phyloP scores from a whole-genome alignment of 2,797 vertebrate genomes.

The Etheostoma nigrum region DNA sequence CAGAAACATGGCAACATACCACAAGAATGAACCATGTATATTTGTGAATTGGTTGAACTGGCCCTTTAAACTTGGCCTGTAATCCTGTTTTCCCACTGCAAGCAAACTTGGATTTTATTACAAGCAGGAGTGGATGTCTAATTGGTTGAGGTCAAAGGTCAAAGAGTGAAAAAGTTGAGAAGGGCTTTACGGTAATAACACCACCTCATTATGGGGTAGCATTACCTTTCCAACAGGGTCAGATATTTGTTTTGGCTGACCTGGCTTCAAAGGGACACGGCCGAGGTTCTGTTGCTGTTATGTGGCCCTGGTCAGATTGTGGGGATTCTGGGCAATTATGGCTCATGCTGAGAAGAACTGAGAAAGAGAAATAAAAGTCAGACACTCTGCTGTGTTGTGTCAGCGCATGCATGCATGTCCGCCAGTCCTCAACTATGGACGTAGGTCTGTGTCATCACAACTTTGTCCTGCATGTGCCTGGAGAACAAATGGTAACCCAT shows the following conservation, averaged over 20 bases:
- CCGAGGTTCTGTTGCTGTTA: constrained; percentile 1
- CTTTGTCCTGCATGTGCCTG: neutral
- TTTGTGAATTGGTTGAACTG: constrained; percentile 3
- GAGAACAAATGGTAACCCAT: constrained; percentile 57
- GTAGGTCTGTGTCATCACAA: neutral
- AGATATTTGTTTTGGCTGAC: constrained; percentile 39
- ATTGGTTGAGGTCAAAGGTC: constrained; percentile 54
- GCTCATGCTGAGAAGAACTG: neutral
- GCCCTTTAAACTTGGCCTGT: neutral
- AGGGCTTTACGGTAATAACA: constrained; percentile 59
- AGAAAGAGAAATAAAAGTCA: neutral
- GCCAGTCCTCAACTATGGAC: neutral
- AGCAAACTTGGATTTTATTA: constrained; percentile 43
- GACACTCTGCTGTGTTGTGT: neutral
- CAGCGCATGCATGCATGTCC: neutral
- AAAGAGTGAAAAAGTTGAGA: constrained; percentile 36
- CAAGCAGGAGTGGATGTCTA: neutral
- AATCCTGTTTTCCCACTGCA: neutral
- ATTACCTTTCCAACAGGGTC: constrained; percentile 34
- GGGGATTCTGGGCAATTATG: constrained; percentile 39
- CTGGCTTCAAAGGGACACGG: constrained; percentile 31
- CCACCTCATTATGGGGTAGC: constrained; percentile 38
- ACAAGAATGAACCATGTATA: neutral
- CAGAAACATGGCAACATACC: too few relatives aligned
- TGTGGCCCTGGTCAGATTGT: constrained; percentile 14